These are phyloP conservation scores for Xestoiulus laeticollis DNA, from an alignment of 2,888 invertebrate genomes.

Conservation along the genomic window DNA sequence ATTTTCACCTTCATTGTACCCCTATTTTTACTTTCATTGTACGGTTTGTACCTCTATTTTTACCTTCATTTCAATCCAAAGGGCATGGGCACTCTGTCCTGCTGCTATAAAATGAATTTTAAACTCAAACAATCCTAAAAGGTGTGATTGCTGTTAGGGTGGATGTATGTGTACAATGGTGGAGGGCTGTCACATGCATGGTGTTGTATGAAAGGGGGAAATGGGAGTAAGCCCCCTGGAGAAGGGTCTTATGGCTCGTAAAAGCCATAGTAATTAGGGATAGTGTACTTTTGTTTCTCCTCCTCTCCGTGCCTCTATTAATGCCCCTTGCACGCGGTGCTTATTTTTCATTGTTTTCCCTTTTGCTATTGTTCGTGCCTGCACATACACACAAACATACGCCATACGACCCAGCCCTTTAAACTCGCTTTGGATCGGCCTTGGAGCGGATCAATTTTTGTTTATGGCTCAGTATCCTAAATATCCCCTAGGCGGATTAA, in stretches of 20 bases:
- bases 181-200: neutral
- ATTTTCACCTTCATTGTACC: too few relatives aligned
- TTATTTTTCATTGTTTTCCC: conserved; percentile 3
- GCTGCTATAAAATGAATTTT: too few relatives aligned
- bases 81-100: too few relatives aligned
- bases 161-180: neutral
- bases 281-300: neutral
- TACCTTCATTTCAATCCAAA: too few relatives aligned
- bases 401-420: neutral
- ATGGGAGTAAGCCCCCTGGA: too few relatives aligned
- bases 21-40: too few relatives aligned
- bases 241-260: neutral
- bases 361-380: neutral
- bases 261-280: conserved; percentile 3
- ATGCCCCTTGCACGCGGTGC: neutral
- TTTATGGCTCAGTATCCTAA: neutral
- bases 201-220: neutral
- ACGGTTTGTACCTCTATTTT: too few relatives aligned
- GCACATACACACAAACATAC: too few relatives aligned
- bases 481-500: neutral
- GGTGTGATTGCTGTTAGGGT: neutral
- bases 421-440: neutral
- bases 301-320: conserved; percentile 18
- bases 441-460: neutral
- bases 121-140: neutral